Percentiles rank a stretch among this genome's conserved stretches.
Conservation (phyloP, 2,888 invertebrate species). For the Malthinus flaveolus region DNA sequence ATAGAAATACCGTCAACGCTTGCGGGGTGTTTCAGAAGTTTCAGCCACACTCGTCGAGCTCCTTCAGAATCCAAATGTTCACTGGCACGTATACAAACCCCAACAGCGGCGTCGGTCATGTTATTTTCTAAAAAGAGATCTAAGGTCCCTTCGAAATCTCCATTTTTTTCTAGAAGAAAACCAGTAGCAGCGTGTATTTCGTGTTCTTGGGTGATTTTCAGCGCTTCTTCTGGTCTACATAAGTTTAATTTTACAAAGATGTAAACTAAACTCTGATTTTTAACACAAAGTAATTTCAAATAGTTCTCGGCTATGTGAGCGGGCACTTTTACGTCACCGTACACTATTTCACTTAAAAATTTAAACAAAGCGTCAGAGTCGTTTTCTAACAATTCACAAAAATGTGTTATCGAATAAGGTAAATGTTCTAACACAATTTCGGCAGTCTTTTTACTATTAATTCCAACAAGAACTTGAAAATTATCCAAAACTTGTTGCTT, state of each 20-base stretch:
- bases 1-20: constrained; percentile 52
- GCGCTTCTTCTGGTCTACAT: constrained; percentile 67
- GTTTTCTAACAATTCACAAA: constrained; percentile 54
- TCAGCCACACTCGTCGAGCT: constrained; percentile 58
- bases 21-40: constrained; percentile 55
- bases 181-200: constrained; percentile 69
- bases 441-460: constrained; percentile 66
- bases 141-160: constrained; percentile 73
- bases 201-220: constrained; percentile 65
- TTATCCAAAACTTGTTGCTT: constrained; percentile 54
- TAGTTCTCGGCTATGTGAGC: constrained; percentile 62
- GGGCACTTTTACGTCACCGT: constrained; percentile 51
- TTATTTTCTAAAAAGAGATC: constrained; percentile 60
- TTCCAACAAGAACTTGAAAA: constrained; percentile 60
- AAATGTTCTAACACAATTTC: constrained; percentile 64
- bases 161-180: constrained; percentile 73
- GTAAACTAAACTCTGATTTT: constrained; percentile 59
- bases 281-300: constrained; percentile 65
- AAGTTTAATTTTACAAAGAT: constrained; percentile 58
- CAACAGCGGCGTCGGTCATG: constrained; percentile 48
- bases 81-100: constrained; percentile 56
- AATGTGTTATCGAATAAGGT: constrained; percentile 53
- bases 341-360: constrained; percentile 62
- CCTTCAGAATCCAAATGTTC: constrained; percentile 53
- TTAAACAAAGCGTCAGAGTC: constrained; percentile 56